Evolutionary conservation across 2,797 vertebrate genomes (phyloP).

Genomic region (Coendou prehensilis): DNA sequence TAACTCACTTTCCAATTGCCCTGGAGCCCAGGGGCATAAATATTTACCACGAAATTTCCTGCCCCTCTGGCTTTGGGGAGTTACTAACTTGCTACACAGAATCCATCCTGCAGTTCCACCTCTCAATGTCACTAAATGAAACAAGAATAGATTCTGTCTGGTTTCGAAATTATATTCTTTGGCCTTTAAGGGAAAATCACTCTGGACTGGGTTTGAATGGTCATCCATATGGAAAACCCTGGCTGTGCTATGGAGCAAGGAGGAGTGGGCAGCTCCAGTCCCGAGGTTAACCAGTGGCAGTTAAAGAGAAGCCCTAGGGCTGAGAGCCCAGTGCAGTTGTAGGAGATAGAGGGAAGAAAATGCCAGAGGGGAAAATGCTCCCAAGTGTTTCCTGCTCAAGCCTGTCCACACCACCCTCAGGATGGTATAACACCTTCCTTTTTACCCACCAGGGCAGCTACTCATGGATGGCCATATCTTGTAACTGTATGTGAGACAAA

Average conservation of each 20-base stretch:
- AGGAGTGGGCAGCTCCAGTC: background rate
- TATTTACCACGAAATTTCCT: slow-evolving; percentile 83
- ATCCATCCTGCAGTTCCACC: slow-evolving; percentile 80
- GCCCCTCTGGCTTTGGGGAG: slow-evolving; percentile 74
- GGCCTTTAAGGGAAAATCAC: slow-evolving; percentile 67
- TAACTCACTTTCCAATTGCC: slow-evolving; percentile 84
- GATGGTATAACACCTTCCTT: background rate
- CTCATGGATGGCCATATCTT: background rate
- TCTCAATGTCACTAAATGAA: slow-evolving; percentile 47
- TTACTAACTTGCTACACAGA: slow-evolving; percentile 76
- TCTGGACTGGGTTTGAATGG: slow-evolving; percentile 1
- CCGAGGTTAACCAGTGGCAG: background rate
- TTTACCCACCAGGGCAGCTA: background rate
- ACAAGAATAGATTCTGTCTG: slow-evolving; percentile 56
- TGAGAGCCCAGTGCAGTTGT: background rate
- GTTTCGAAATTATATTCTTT: slow-evolving; percentile 72
- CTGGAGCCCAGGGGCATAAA: slow-evolving; percentile 71
- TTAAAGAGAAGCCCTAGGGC: background rate
- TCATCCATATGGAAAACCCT: background rate
- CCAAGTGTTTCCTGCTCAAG: background rate
- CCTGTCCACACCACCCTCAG: background rate
- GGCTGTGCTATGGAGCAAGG: background rate
- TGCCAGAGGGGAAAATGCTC: background rate
- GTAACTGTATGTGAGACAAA: background rate
- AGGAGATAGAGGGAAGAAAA: background rate